Conservation (phyloP, 2,888 invertebrate species). For the Dryococelus australis region DNA sequence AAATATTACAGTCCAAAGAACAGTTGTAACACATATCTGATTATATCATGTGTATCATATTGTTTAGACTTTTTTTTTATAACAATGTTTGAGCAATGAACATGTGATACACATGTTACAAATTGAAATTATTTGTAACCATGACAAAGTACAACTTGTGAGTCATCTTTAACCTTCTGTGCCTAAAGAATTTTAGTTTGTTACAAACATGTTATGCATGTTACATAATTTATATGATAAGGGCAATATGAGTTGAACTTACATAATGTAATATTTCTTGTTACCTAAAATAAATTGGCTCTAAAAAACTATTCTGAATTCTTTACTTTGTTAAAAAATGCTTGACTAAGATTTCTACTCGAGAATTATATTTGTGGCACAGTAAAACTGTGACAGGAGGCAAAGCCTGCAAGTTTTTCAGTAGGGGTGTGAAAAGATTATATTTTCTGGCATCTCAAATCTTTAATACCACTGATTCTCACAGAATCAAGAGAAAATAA, state of each 20-base stretch:
- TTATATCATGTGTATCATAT: not conserved
- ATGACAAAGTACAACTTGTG: not conserved
- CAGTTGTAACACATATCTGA: not conserved
- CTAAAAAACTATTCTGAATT: no score
- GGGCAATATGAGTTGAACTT: not conserved
- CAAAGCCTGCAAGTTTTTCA: no score
- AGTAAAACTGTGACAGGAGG: no score
- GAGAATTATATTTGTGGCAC: no score
- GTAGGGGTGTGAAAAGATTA: no score
- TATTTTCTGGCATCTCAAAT: no score
- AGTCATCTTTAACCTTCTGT: not conserved
- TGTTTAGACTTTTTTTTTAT: not conserved
- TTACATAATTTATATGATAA: not conserved
- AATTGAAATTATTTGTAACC: not conserved
- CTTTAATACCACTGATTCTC: no score
- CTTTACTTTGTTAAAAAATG: no score
- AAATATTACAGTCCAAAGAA: not conserved
- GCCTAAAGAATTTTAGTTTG: not conserved
- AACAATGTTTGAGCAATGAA: no score
- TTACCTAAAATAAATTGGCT: no score
- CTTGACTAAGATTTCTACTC: no score
- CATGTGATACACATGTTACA: not conserved
- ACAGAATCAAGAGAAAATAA: no score
- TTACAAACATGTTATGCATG: not conserved
- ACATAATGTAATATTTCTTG: not conserved